Evolutionary conservation across 2,888 invertebrate genomes (phyloP), one percentile per base, ranked within the genome.

Genomic region (Choreutis nemorana): DNA sequence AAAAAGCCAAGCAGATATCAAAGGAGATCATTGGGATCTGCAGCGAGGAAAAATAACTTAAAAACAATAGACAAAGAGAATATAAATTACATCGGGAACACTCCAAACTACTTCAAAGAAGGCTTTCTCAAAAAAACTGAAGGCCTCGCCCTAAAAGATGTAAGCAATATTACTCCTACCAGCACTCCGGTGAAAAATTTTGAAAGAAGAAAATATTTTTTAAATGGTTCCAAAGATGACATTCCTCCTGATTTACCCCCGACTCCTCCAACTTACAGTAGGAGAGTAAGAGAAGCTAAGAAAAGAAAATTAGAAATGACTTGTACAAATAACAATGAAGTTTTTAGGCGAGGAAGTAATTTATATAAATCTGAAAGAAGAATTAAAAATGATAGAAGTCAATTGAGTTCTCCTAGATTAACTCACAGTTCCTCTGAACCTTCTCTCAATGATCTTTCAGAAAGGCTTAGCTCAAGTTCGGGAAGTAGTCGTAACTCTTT

Each of bases 161-260:
- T 84, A 5, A 84, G 84, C 45, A 85, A 84, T 44, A 68, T 84
- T n/a, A 83, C 84, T 2, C 83, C 84, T 1, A 82, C 64, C 10
- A 59, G 71, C 9, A 77, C 73, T 1, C 72, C 79, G 3, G 55
- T 61, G 0, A 63, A 63, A 29, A 64, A 50, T 10, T 51, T 56
- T 23, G 73, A 73, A 5, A 61, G 63, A 26, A 54, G 56, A 40
- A 64, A 57, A 36, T 61, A 55, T 32, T 26, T 26, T 26, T 31
- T 55, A 15, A 61, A 55, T 28, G 48, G 51, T 24, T 53, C 60
- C 5, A 68, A 62, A 49, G 65, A 71, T 39, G 64, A 67, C 25
- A 48, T 65, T 12, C 55, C 62, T 15, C 58, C 68, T 12, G 70
- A 75, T 40, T 51, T 75, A 41, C 70, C 75, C 14, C 52, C 62